Base-by-base conservation (phyloP, 2,888 invertebrate species). In the Chrysolina haemoptera region DNA sequence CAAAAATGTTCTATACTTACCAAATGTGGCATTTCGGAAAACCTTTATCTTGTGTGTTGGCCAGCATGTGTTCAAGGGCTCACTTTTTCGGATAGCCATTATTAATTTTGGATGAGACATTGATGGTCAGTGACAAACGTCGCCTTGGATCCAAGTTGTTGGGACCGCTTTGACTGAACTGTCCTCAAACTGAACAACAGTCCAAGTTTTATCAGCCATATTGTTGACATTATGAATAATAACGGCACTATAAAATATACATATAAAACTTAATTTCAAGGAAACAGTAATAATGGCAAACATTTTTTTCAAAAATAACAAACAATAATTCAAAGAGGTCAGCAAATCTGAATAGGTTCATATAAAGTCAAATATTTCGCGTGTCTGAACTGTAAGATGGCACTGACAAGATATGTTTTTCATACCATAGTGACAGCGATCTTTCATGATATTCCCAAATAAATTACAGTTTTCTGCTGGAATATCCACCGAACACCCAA, bases 81-180 rank as follows among this genome's bases (percentile, higher is more conserved):
- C 72, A 65, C 27, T 46, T 53, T 66, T 75, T 40, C 64, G 72
- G 20, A 75, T 72, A 35, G 75, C 75, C 35, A 12, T 22, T 18
- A 55, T 43, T 27, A 75, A 20, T 62, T 75, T 75, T 4, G 63
- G 48, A 18, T 62, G 40, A 20, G 75, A 50, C 14, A 70, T 63
- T 18, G 75, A 67, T 46, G 75, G 75, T 73, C 73, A 73, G 53
- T 70, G 73, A 41, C 70, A 76, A 27, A 50, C 20, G 22, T 70
- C 68, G 0, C 63, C 70, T 48, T 73, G 73, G 18, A 73, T 67
- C 76, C 76, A 71, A 14, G 16, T 64, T 18, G 74, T 59, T 53
- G 71, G 71, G 35, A 74, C 71, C 4, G 74, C 74, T 63, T 74
- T 71, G n/a, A 71, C 70, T 41, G 70, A 69, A 48, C 55, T 41